Evolutionary conservation across 2,113 vertebrate species (phyloP).

Genomic region (Hydropotes inermis): DNA sequence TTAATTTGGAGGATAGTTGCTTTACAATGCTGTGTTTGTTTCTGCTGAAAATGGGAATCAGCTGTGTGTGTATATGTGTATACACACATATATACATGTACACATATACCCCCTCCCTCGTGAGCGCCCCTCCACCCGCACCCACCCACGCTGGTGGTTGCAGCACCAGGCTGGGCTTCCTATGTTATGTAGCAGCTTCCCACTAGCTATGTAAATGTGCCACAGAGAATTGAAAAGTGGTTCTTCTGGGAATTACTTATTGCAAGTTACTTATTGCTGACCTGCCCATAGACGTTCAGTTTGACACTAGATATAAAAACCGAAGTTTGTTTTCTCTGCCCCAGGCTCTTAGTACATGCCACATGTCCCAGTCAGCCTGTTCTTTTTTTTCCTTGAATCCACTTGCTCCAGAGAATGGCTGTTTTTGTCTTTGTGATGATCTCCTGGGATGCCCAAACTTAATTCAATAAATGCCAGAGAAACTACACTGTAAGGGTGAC

Average conservation of each 20-base stretch:
- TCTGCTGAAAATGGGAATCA: neutral
- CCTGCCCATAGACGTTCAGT: neutral
- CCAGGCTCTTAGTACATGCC: neutral
- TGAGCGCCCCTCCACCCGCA: neutral
- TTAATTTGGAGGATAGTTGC: neutral
- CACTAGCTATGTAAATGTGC: neutral
- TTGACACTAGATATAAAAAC: neutral
- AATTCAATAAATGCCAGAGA: neutral
- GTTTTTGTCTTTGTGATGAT: neutral
- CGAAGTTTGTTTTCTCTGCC: neutral
- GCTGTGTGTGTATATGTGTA: neutral
- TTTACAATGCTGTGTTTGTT: neutral
- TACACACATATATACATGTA: rapidly evolving
- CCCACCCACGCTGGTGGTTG: neutral
- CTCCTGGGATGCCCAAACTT: neutral
- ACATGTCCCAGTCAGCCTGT: rapidly evolving
- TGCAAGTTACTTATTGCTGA: neutral
- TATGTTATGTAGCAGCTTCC: neutral
- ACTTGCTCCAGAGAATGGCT: neutral
- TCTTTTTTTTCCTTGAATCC: neutral
- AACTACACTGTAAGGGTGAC: neutral
- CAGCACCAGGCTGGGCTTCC: neutral
- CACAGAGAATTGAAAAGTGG: neutral
- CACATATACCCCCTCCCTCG: neutral
- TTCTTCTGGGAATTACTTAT: neutral